These are phyloP conservation scores for Lordiphosa andalusiaca DNA, from an alignment of 2,888 invertebrate species.

Conservation along the genomic window DNA sequence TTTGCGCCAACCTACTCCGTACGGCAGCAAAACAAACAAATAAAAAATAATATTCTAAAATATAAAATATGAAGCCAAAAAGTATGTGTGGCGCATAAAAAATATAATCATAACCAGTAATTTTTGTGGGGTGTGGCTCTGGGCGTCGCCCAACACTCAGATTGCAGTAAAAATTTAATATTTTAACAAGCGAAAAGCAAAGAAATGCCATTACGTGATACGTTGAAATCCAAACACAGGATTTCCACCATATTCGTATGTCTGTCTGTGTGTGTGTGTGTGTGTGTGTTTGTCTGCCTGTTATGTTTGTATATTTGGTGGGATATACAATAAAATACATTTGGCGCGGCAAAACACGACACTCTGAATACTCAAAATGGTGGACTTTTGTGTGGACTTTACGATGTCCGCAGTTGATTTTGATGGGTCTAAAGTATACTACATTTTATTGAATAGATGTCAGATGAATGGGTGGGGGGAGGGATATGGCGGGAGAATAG, in stretches of 20 bases:
- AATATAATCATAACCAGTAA: slow-evolving; percentile 60
- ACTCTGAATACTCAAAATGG: slow-evolving; percentile 54
- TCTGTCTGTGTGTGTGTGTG: neutral
- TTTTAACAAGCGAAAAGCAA: slow-evolving; percentile 65
- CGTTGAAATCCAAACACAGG: slow-evolving; percentile 27
- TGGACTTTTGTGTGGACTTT: slow-evolving; percentile 39
- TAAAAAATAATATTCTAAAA: slow-evolving; percentile 68
- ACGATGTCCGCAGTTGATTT: slow-evolving; percentile 66
- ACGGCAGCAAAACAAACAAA: slow-evolving; percentile 49
- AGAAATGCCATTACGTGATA: slow-evolving; percentile 67
- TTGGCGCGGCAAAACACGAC: slow-evolving; percentile 33
- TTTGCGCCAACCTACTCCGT: slow-evolving; percentile 42
- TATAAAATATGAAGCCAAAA: slow-evolving; percentile 55
- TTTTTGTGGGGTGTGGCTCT: slow-evolving; percentile 11
- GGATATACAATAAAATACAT: slow-evolving; percentile 50
- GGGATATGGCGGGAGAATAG: slow-evolving; percentile 4
- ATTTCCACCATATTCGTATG: neutral
- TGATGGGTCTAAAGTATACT: slow-evolving; percentile 31
- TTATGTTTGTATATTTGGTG: slow-evolving; percentile 5
- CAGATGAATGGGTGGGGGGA: slow-evolving; percentile 9
- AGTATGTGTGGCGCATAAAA: slow-evolving; percentile 64
- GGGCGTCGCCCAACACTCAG: slow-evolving; percentile 25
- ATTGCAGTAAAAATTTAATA: slow-evolving; percentile 61
- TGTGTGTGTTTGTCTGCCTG: neutral
- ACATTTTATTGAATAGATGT: neutral